Conservation (phyloP, 2,797 vertebrate species). For the Crenichthys baileyi region DNA sequence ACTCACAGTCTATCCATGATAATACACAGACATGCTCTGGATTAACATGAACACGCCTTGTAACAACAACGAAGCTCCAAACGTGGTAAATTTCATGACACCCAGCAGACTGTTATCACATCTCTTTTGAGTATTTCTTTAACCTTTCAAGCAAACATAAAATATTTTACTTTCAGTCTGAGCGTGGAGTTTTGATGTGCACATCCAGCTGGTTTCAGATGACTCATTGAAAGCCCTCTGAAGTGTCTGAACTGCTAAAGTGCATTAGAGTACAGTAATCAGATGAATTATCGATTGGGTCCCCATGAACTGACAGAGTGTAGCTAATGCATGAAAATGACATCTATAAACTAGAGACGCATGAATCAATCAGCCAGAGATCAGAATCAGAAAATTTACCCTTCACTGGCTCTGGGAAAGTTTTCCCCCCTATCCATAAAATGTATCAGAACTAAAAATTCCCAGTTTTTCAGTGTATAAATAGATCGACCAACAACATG, state of each 20-base stretch:
- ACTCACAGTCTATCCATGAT: conserved; percentile 71
- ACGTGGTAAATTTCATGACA: conserved; percentile 4
- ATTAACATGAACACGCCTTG: conserved; percentile 50
- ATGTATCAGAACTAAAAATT: background rate
- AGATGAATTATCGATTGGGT: conserved; percentile 61
- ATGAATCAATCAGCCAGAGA: background rate
- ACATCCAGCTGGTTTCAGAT: conserved; percentile 9
- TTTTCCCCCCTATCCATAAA: background rate
- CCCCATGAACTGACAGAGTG: conserved; percentile 29
- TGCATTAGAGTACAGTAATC: conserved; percentile 42
- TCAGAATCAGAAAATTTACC: background rate
- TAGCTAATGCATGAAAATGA: conserved; percentile 41
- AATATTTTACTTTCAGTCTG: background rate
- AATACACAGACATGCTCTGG: conserved; percentile 33
- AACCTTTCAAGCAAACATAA: background rate
- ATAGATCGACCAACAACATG: too few species aligned
- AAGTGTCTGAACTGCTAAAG: conserved; percentile 36
- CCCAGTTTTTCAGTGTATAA: too few species aligned
- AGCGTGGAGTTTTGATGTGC: background rate
- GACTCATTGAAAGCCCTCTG: conserved; percentile 31
- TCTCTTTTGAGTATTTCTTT: background rate
- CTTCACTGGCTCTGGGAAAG: background rate
- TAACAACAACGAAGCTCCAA: conserved; percentile 14
- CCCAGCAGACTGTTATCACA: background rate
- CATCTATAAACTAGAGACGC: background rate